Conservation (phyloP, 2,113 vertebrate genomes). For the Cacatua alba region DNA sequence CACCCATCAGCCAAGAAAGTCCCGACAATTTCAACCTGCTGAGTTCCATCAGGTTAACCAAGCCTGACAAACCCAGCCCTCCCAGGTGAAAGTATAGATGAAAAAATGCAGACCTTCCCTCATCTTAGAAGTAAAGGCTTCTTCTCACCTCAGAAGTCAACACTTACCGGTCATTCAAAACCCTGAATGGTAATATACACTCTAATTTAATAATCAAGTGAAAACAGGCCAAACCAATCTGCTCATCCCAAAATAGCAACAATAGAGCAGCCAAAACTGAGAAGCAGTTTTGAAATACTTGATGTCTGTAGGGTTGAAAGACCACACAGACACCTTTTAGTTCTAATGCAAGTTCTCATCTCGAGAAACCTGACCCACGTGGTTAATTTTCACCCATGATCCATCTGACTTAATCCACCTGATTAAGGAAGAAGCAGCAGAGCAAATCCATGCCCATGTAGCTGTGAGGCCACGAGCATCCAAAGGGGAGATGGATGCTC, state of each 20-base stretch:
- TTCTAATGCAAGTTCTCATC: background rate
- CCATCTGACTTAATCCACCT: background rate
- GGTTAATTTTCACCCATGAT: background rate
- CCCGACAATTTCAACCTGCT: background rate
- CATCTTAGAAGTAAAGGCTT: background rate
- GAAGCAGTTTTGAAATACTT: background rate
- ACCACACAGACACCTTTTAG: background rate
- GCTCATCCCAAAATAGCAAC: background rate
- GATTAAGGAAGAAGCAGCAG: background rate
- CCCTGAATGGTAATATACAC: rapidly evolving
- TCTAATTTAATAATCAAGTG: background rate
- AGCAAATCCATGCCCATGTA: background rate
- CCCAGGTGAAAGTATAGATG: background rate
- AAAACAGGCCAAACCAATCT: background rate
- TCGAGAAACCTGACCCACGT: background rate
- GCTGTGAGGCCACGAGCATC: background rate
- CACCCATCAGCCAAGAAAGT: background rate
- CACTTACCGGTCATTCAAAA: background rate
- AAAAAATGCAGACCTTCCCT: background rate
- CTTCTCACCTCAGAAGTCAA: background rate
- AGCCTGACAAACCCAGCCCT: background rate
- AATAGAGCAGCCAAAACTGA: background rate
- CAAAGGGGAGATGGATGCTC: background rate
- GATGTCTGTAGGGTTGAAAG: background rate
- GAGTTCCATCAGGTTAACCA: background rate